These are phyloP conservation scores for Rhysida immarginata DNA, from an alignment of 1,140 invertebrate genomes.

Conservation along the genomic window DNA sequence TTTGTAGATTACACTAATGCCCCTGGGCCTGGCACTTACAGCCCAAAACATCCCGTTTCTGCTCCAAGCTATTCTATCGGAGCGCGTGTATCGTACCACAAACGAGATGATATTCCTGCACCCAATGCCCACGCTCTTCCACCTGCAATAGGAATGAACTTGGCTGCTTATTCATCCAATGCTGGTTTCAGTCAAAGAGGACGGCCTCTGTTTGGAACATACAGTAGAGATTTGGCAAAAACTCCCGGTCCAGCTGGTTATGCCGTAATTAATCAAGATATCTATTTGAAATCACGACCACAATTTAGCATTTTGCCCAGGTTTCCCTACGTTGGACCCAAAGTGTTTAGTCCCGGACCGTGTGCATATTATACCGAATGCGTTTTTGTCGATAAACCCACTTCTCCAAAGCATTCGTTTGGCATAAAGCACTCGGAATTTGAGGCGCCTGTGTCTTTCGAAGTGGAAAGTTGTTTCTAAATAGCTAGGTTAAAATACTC, in stretches of 20 bases:
- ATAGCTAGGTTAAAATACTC: too few species aligned
- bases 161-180: background rate
- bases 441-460: background rate
- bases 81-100: background rate
- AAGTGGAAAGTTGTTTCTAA: background rate
- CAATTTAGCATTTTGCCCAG: background rate
- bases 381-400: background rate
- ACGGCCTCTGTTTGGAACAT: background rate
- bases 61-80: background rate
- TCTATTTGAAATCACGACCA: background rate
- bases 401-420: background rate
- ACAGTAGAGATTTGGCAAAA: background rate
- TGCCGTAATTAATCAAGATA: too few species aligned
- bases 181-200: background rate
- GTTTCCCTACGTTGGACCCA: background rate
- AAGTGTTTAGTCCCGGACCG: background rate
- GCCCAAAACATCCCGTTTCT: background rate
- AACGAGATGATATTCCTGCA: background rate
- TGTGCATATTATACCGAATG: background rate
- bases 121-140: background rate
- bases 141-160: background rate
- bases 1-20: slow-evolving; percentile 3
- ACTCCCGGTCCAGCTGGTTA: background rate
- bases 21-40: slow-evolving; percentile 3
- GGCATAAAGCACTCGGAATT: slow-evolving; percentile 2